phyloP scores from a whole-genome alignment of 2,888 invertebrate genomes.

The Cephus spinipes region DNA sequence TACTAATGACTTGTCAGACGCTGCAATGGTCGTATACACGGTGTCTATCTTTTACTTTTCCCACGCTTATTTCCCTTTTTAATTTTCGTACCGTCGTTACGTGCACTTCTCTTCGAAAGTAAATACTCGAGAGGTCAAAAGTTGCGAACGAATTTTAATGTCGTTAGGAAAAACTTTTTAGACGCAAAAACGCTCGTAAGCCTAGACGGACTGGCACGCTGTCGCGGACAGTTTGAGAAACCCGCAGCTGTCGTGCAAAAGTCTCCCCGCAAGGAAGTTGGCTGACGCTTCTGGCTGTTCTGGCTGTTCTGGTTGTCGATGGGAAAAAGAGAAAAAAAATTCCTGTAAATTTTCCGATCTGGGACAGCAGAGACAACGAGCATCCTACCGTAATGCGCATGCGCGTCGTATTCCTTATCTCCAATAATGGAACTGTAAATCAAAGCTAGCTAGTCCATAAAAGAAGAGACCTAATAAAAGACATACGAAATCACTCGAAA shows the following conservation, averaged over 20 bases:
- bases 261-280: neutral
- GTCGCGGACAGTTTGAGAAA: conserved; percentile 1
- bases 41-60: neutral
- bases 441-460: neutral
- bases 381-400: neutral
- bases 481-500: neutral
- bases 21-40: neutral
- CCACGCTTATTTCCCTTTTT: neutral
- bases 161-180: conserved; percentile 44
- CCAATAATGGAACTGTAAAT: neutral
- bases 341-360: neutral
- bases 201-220: neutral
- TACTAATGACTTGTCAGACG: neutral
- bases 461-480: neutral
- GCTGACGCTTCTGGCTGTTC: neutral
- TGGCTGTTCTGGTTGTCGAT: neutral
- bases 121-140: conserved; percentile 30
- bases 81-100: neutral
- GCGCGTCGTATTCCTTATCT: neutral
- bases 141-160: conserved; percentile 47
- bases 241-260: conserved; percentile 6
- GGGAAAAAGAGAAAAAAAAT: neutral
- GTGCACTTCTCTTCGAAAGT: neutral
- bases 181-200: conserved; percentile 51
- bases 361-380: neutral